These are phyloP conservation scores for Odontomyia ornata DNA, from an alignment of 2,888 invertebrate genomes.

Conservation along the genomic window DNA sequence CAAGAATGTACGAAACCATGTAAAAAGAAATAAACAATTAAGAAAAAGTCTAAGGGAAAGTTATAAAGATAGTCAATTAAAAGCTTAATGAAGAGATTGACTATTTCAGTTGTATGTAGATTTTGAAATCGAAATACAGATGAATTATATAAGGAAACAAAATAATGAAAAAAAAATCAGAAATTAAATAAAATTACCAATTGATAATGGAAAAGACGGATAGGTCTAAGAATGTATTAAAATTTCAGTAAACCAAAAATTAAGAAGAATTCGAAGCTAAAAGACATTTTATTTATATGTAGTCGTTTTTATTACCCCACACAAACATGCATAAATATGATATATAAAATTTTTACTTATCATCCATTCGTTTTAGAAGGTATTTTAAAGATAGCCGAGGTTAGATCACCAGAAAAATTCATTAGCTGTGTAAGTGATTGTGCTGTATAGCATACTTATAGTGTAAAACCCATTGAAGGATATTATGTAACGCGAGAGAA, in stretches of 20 bases:
- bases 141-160: neutral
- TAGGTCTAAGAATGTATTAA: neutral
- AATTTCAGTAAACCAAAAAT: neutral
- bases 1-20: neutral
- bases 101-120: neutral
- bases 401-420: neutral
- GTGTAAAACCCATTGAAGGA: neutral
- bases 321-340: slow-evolving; percentile 14
- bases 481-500: neutral
- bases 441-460: neutral
- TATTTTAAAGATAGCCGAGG: slow-evolving; percentile 7
- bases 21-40: slow-evolving; percentile 27
- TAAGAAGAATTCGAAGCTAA: neutral
- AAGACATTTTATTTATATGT: slow-evolving; percentile 19
- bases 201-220: too few relatives aligned
- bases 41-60: neutral
- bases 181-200: too few relatives aligned
- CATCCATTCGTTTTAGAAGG: slow-evolving; percentile 14
- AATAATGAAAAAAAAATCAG: neutral
- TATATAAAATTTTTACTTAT: slow-evolving; percentile 23
- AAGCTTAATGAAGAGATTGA: neutral
- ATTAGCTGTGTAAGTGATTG: slow-evolving; percentile 23
- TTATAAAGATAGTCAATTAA: slow-evolving; percentile 26
- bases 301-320: slow-evolving; percentile 12
- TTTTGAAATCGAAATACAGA: neutral